Base-by-base conservation (phyloP, 1,140 invertebrate species). In the Metaphire vulgaris region DNA sequence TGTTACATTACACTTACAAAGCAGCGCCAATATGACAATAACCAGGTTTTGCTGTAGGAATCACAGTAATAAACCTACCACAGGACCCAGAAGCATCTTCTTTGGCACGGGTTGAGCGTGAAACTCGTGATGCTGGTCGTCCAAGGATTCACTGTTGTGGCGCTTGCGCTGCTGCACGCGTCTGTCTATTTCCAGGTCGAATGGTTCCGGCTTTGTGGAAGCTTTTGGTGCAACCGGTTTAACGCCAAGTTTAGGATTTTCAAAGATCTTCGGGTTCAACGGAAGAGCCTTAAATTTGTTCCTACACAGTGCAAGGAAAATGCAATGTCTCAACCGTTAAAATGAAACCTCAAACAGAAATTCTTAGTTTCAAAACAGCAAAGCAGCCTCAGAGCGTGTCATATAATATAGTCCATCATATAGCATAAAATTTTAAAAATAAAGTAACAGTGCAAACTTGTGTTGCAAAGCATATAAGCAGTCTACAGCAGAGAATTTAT, bases 241-340 rank as follows among this genome's bases (percentile, higher is more conserved):
- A 0, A 85, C 76, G 1, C 82, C 83, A 1, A 72, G 64, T 16
- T 67, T 77, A 2, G 82, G 77, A 1, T 81, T 79, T 16, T 72
- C 72, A 34, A 86, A 80, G 26, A 86, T 84, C 75, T 80, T 82
- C 28, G 77, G 76, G 72, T 86, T 84, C 16, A 86, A 77, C 56
- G 81, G 81, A 14, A 82, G 77, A n/a, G 85, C 84, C 78, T 84
- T 84, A 65, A 86, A 85, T 75, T 85, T 82, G 67, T 83, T 71
- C 74, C 83, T 86, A 76, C 34, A 74, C 76, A 68, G 56, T 67
- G n/a, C 1, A 34, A 32, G 33, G 15, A 64, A 32, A n/a, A 28
- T 64, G 15, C n/a, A n/a, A 41, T 31, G 64, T n/a, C 16, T 68
- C 67, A 78, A 75, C 1, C 34, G 33, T 30, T 26, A 69, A 69